A percentile compares a stretch with the other conserved stretches of the same genome.
Conservation (phyloP, 2,888 invertebrate species). For the Dastarcus helophoroides region DNA sequence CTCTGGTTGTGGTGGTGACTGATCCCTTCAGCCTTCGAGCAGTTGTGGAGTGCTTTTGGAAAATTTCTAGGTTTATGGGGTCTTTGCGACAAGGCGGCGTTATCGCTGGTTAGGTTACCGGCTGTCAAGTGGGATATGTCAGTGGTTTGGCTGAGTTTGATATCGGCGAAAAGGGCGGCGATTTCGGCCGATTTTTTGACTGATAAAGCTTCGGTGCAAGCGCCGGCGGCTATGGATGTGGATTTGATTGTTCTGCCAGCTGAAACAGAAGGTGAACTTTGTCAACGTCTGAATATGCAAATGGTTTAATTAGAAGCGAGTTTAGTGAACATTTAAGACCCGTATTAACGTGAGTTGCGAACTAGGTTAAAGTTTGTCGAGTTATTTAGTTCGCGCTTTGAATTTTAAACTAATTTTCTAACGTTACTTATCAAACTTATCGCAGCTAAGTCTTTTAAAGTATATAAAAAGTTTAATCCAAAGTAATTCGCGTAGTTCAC, state of each 20-base stretch:
- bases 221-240: constrained; percentile 21
- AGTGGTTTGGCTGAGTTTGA: constrained; percentile 57
- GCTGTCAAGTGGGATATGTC: constrained; percentile 41
- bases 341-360: too few relatives aligned
- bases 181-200: constrained; percentile 84
- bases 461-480: too few relatives aligned
- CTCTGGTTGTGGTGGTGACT: constrained; percentile 19
- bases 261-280: constrained; percentile 10
- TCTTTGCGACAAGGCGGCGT: constrained; percentile 11
- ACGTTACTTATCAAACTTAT: too few relatives aligned
- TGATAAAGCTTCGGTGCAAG: constrained; percentile 54
- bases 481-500: too few relatives aligned
- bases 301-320: not conserved
- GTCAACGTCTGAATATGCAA: constrained; percentile 1
- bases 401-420: too few relatives aligned
- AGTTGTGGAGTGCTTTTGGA: constrained; percentile 10
- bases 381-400: too few relatives aligned
- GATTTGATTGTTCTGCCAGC: constrained; percentile 17
- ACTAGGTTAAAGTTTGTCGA: too few relatives aligned
- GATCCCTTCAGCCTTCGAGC: constrained; percentile 6
- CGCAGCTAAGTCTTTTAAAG: too few relatives aligned
- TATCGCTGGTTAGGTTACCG: constrained; percentile 9
- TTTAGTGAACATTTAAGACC: too few relatives aligned
- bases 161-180: constrained; percentile 73
- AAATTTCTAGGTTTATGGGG: constrained; percentile 3